These are phyloP conservation scores for Engystomops pustulosus DNA, from an alignment of 2,113 vertebrate genomes.

Conservation along the genomic window DNA sequence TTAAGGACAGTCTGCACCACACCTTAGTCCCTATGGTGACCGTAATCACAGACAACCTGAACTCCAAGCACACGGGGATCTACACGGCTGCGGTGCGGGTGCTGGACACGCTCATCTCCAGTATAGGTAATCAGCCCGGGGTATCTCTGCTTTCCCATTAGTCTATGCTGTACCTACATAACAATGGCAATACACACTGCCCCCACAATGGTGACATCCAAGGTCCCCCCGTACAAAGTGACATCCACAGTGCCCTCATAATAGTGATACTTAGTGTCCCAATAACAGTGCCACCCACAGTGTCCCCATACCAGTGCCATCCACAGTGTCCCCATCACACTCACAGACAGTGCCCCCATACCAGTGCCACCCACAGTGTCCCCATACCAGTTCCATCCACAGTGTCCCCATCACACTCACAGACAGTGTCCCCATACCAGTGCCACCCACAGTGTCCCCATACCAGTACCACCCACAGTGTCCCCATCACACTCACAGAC, in stretches of 20 bases:
- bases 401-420: no score
- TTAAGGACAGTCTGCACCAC: slow-evolving; percentile 64
- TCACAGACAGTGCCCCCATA: no score
- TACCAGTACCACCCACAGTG: no score
- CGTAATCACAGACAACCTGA: slow-evolving; percentile 70
- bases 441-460: no score
- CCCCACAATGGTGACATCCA: neutral
- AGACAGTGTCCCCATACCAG: neutral
- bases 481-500: no score
- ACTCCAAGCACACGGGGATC: slow-evolving; percentile 69
- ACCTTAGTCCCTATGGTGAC: slow-evolving; percentile 63
- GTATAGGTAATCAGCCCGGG: slow-evolving; percentile 65
- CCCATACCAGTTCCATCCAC: neutral
- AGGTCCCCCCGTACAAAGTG: neutral
- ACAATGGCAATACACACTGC: neutral
- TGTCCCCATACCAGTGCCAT: no score
- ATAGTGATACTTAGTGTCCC: neutral
- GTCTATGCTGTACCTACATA: neutral
- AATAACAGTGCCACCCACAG: no score
- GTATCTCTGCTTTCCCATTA: neutral
- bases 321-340: no score
- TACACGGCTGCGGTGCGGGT: slow-evolving; percentile 57
- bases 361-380: neutral
- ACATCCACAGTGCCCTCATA: neutral
- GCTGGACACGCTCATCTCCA: slow-evolving; percentile 64